Conservation (phyloP, 2,797 vertebrate species). For the Pterois miles region DNA sequence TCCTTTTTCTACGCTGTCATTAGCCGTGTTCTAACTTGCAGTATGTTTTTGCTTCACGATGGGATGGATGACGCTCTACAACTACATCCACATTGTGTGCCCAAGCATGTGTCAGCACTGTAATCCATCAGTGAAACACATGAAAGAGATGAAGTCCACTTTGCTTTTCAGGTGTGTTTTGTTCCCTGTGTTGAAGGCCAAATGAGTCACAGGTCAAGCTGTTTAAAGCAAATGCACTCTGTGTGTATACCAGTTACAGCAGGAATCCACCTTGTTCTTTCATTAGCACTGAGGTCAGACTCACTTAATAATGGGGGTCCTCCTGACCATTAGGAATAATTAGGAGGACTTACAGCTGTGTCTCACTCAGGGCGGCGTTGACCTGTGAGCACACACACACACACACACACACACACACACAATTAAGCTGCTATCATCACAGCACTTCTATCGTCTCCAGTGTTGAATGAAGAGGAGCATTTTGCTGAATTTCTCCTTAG, state of each 20-base stretch:
- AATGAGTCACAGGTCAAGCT: conserved; percentile 50
- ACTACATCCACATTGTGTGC: conserved; percentile 43
- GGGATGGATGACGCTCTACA: conserved; percentile 25
- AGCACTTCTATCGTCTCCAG: neutral
- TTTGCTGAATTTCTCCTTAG: conserved; percentile 9
- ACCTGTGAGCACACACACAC: conserved; percentile 8
- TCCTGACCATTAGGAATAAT: conserved; percentile 46
- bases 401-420: neutral
- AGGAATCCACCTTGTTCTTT: conserved; percentile 31
- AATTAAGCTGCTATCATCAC: neutral
- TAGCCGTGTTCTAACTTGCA: conserved; percentile 47
- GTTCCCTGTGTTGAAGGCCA: neutral
- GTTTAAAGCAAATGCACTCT: neutral
- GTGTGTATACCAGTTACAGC: neutral
- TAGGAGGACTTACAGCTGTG: conserved; percentile 35
- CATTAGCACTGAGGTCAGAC: conserved; percentile 36
- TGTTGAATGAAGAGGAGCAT: neutral
- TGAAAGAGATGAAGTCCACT: conserved; percentile 44
- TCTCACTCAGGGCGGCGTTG: neutral
- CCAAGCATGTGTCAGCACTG: conserved; percentile 29
- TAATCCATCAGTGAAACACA: conserved; percentile 57
- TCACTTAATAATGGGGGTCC: conserved; percentile 11
- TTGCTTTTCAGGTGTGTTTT: conserved; percentile 28
- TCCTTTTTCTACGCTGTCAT: conserved; percentile 27
- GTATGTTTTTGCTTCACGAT: conserved; percentile 30